Evolutionary conservation across 1,140 invertebrate species (phyloP), one percentile per base, ranked within the genome.

Genomic region (Eupeodes corollae): DNA sequence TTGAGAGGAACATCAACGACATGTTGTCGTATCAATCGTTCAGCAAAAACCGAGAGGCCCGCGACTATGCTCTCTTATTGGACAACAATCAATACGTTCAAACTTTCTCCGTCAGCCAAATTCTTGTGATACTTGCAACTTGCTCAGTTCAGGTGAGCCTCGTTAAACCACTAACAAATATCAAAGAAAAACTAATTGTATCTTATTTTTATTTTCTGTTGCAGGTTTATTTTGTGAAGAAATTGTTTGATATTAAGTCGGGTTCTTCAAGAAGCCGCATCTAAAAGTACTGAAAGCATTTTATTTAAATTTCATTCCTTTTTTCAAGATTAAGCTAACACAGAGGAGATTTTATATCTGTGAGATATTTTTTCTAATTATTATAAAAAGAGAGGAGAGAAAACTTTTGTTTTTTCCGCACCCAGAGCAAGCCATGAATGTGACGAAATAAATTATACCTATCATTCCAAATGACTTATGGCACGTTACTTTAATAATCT

Each of bases 211-310:
- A 6, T 3, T 31, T 39, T 15, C 5, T n/a, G 12, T 56, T 86
- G 31, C 86, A 94, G 75, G 87, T 93, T 1, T 91, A 83, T 63
- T 92, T 92, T 70, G 82, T 95, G 10, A 78, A 84, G 52, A 88
- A 88, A 72, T 71, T 95, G 3, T 95, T 95, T 66, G 82, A 89
- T 52, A 78, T 81, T 0, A 85, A 83, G 60, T 18, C 54, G 9
- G 46, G 49, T 1, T 49, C 44, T 38, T 58, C 61, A 2, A 64
- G 56, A 43, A 60, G 54, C 40, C 59, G 65, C 9, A 68, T 68
- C 47, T 68, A 64, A 53, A 37, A 13, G 15, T 16, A 41, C 14
- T 35, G 12, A 35, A 35, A n/a, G 14, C 12, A 35, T n/a, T 35
- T n/a, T 35, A 5, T 35, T n/a, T 35, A 35, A n/a, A 6, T 35